phyloP scores from a whole-genome alignment of 1,140 invertebrate species.

The Capitella teleta region DNA sequence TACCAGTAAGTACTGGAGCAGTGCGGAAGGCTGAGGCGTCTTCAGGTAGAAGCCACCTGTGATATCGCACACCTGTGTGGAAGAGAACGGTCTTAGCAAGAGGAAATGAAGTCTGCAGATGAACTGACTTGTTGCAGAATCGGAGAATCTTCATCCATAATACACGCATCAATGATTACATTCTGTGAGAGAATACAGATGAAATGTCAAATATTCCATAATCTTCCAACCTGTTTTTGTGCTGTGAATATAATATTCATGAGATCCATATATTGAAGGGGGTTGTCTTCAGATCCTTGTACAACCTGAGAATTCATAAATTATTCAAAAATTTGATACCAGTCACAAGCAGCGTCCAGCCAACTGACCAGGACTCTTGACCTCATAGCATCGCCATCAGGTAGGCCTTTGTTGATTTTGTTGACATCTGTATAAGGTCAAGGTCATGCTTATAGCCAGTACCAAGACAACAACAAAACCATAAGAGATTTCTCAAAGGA shows the following conservation, averaged over 20 bases:
- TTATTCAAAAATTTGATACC: neutral
- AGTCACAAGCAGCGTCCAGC: too few species aligned
- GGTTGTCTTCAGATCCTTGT: constrained; percentile 69
- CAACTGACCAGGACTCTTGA: too few species aligned
- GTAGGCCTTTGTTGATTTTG: too few species aligned
- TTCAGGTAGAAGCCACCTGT: constrained; percentile 73
- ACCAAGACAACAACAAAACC: too few species aligned
- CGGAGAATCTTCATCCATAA: constrained; percentile 78
- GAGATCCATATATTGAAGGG: constrained; percentile 93
- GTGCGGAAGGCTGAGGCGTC: constrained; percentile 38
- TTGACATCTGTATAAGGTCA: too few species aligned
- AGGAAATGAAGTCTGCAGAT: neutral
- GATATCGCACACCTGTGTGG: constrained; percentile 71
- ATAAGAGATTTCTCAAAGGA: too few species aligned
- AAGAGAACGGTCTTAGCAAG: neutral
- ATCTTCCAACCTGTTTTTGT: constrained; percentile 61
- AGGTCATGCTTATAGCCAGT: too few species aligned
- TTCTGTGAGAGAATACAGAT: constrained; percentile 48
- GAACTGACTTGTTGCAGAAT: constrained; percentile 67
- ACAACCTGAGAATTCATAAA: constrained; percentile 38
- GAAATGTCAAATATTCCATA: too few species aligned
- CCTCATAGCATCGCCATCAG: too few species aligned
- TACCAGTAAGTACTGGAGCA: constrained; percentile 89
- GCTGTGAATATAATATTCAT: constrained; percentile 98
- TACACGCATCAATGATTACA: constrained; percentile 85